Conservation (phyloP, 1,140 invertebrate genomes). For the Bombyx mandarina region DNA sequence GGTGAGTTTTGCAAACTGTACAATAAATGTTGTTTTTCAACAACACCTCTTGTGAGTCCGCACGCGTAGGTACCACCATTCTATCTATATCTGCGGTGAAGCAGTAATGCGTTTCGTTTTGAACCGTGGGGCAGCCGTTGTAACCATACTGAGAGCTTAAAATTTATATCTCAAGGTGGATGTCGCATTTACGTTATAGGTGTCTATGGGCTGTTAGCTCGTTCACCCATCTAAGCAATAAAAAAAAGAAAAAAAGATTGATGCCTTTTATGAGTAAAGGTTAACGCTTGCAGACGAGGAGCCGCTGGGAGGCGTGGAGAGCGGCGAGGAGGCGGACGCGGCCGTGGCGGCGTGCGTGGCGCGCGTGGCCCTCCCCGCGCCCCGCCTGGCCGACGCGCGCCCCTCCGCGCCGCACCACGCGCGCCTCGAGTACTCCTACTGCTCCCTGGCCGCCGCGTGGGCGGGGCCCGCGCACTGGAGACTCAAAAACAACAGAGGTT, state of each 20-base stretch:
- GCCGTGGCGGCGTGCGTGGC: slow-evolving; percentile 50
- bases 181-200: no score
- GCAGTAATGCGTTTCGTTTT: no score
- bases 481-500: slow-evolving; percentile 70
- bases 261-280: no score
- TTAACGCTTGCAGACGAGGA: slow-evolving; percentile 40
- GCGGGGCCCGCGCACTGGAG: slow-evolving; percentile 84
- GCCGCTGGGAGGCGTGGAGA: slow-evolving; percentile 53
- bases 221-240: no score
- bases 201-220: no score
- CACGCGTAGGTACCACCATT: no score
- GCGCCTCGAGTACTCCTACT: slow-evolving; percentile 80
- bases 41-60: slow-evolving; percentile 5
- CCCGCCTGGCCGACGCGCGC: slow-evolving; percentile 55
- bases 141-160: no score
- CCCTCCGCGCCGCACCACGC: slow-evolving; percentile 39
- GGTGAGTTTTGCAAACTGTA: slow-evolving; percentile 25
- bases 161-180: no score
- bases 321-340: slow-evolving; percentile 63
- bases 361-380: slow-evolving; percentile 32
- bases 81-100: no score
- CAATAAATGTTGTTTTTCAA: neutral
- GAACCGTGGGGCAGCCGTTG: no score
- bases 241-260: no score
- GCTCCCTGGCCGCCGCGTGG: slow-evolving; percentile 76